phyloP scores from a whole-genome alignment of 2,113 vertebrate genomes.

The Gnathochromis pfefferi region DNA sequence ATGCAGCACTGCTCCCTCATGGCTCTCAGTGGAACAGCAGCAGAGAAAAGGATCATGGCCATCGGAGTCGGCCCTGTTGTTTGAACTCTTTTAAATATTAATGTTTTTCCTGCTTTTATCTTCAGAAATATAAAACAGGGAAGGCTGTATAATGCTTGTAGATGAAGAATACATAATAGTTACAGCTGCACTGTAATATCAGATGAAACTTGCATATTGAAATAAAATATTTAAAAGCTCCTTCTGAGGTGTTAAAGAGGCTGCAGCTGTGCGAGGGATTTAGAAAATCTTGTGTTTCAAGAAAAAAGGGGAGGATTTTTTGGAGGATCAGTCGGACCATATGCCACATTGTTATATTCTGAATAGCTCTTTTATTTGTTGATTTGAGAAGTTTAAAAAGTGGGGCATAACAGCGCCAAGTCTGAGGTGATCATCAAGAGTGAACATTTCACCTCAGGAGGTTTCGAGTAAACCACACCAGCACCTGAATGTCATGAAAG shows the following conservation, averaged over 20 bases:
- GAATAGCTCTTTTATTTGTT: not conserved
- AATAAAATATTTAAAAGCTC: not conserved
- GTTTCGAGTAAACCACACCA: not conserved
- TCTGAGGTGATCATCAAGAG: not conserved
- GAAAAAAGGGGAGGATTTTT: not conserved
- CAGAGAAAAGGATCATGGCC: not conserved
- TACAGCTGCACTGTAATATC: not conserved
- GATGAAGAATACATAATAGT: not conserved
- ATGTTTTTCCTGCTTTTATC: not conserved
- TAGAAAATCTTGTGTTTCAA: not conserved
- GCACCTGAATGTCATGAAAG: not conserved
- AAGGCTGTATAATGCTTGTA: not conserved
- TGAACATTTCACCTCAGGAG: not conserved
- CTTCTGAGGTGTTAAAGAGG: not conserved
- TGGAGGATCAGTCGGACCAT: not conserved
- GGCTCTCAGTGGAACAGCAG: not conserved
- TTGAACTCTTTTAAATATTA: not conserved
- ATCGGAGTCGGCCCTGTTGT: not conserved
- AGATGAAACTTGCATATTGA: not conserved
- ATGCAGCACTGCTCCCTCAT: slow-evolving; percentile 56
- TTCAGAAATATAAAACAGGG: not conserved
- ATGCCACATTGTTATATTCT: not conserved
- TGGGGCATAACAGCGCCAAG: not conserved
- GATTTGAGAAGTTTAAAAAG: not conserved
- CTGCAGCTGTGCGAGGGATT: not conserved